phyloP scores from a whole-genome alignment of 2,113 vertebrate genomes.

The Anguilla japonica region DNA sequence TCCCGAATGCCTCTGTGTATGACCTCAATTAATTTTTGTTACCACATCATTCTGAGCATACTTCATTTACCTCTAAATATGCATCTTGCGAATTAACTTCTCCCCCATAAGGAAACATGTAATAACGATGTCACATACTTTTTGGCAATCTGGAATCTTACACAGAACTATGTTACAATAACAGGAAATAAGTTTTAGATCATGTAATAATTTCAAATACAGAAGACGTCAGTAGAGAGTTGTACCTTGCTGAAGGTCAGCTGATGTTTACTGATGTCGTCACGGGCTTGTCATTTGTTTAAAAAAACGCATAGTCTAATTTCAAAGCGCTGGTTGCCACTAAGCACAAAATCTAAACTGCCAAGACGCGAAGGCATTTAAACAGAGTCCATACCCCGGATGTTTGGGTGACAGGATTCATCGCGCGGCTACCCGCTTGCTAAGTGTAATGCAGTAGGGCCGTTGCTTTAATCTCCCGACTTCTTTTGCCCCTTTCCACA shows the following conservation, averaged over 20 bases:
- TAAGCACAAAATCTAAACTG: not conserved
- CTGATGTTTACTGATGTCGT: not conserved
- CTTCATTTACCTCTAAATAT: not conserved
- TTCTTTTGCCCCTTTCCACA: not conserved
- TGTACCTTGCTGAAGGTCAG: not conserved
- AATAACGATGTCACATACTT: not conserved
- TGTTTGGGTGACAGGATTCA: not conserved
- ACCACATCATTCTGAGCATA: not conserved
- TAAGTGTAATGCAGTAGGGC: not conserved
- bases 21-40: not conserved
- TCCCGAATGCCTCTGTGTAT: too few species aligned
- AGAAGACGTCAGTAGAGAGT: not conserved
- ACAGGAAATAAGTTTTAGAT: not conserved
- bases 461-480: not conserved
- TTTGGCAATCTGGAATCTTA: not conserved
- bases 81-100: not conserved
- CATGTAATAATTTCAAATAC: not conserved
- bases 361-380: not conserved
- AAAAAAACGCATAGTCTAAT: not conserved
- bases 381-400: not conserved
- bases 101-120: not conserved
- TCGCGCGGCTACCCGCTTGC: not conserved
- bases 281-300: constrained; percentile 2
- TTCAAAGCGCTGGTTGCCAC: not conserved
- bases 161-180: not conserved